Conservation (phyloP, 2,888 invertebrate genomes). For the Exephanes ischioxanthus region DNA sequence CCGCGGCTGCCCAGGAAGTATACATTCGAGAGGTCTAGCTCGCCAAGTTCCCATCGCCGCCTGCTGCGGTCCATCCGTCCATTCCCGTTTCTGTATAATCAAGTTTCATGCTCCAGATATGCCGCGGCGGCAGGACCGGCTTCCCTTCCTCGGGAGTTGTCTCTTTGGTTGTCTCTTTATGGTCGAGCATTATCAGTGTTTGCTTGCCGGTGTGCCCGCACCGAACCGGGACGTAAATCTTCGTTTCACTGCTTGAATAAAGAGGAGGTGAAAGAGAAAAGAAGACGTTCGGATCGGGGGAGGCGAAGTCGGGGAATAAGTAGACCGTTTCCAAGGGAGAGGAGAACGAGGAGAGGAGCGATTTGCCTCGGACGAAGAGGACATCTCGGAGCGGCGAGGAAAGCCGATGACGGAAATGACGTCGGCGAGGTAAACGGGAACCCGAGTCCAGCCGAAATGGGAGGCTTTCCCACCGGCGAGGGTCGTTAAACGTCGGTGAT, state of each 20-base stretch:
- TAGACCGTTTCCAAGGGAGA: conserved; percentile 58
- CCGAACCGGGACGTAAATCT: conserved; percentile 51
- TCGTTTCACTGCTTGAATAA: conserved; percentile 48
- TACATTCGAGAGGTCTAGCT: not conserved
- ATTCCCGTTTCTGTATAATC: conserved; percentile 64
- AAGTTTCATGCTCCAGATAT: conserved; percentile 77
- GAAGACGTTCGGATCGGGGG: conserved; percentile 5
- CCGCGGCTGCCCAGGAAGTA: conserved; percentile 11
- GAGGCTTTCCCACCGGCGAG: conserved; percentile 22
- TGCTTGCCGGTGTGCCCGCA: conserved; percentile 34
- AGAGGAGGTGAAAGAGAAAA: conserved; percentile 43
- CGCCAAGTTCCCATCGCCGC: not conserved
- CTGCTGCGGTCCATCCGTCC: conserved; percentile 48
- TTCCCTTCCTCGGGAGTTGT: conserved; percentile 19
- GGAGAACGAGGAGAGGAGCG: not conserved
- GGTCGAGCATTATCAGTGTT: conserved; percentile 56
- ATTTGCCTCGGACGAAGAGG: conserved; percentile 12
- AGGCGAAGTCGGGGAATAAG: conserved; percentile 38
- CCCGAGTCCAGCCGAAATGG: not conserved
- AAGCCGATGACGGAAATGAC: conserved; percentile 36
- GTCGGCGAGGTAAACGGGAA: conserved; percentile 54
- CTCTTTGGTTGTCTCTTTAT: conserved; percentile 32
- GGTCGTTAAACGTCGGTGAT: conserved; percentile 46
- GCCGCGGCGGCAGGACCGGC: conserved; percentile 20
- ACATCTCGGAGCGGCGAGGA: conserved; percentile 7